Conservation (phyloP, 2,888 invertebrate genomes). For the Sympetrum striolatum region DNA sequence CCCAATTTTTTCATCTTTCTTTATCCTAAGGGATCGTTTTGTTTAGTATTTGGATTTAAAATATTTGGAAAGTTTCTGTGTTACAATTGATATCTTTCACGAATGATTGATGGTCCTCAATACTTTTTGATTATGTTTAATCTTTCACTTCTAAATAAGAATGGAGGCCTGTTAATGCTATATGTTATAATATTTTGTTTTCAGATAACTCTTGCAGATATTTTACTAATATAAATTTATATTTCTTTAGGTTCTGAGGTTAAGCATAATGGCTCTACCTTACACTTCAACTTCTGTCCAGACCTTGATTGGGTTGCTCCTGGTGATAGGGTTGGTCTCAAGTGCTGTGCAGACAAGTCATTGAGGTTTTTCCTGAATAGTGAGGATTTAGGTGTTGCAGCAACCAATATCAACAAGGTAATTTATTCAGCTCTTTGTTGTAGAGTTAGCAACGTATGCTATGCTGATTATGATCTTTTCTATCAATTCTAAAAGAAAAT, state of each 20-base stretch:
- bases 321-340: constrained; percentile 77
- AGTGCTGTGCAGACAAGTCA: constrained; percentile 72
- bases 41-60: no score
- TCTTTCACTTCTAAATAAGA: no score
- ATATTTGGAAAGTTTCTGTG: no score
- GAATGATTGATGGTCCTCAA: no score
- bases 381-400: constrained; percentile 78
- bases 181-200: not conserved
- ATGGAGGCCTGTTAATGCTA: no score
- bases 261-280: constrained; percentile 69
- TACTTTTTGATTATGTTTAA: no score
- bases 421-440: constrained; percentile 50
- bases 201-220: not conserved
- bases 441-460: not conserved
- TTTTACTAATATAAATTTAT: constrained; percentile 42
- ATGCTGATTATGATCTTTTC: not conserved
- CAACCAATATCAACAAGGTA: constrained; percentile 79
- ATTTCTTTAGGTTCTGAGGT: constrained; percentile 70
- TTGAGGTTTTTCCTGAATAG: constrained; percentile 82
- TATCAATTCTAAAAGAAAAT: no score
- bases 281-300: constrained; percentile 74
- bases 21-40: no score
- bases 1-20: no score
- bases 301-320: constrained; percentile 82
- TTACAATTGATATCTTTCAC: no score